These are phyloP conservation scores for Prunella himalayana DNA, from an alignment of 2,113 vertebrate genomes.

Conservation along the genomic window DNA sequence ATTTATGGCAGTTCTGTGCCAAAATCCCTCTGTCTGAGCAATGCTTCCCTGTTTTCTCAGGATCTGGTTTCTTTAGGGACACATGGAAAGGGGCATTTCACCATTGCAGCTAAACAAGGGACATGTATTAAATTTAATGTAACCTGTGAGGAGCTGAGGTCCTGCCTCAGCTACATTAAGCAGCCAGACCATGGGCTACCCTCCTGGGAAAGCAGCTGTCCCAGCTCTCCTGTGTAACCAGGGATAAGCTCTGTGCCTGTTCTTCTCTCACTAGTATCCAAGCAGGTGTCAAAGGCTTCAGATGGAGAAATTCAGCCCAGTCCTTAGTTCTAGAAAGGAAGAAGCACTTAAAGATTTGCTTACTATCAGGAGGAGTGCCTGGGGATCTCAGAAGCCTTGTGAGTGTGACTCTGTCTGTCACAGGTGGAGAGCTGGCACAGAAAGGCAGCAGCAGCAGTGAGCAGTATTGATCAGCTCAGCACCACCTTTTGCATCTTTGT, in stretches of 20 bases:
- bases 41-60: neutral
- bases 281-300: neutral
- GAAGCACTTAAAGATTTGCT: neutral
- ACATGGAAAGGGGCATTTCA: accelerated
- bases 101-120: neutral
- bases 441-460: neutral
- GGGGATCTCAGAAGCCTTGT: neutral
- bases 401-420: neutral
- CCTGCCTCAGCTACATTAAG: neutral
- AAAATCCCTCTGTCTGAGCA: neutral
- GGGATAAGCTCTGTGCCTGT: neutral
- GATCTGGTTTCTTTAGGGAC: neutral
- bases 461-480: accelerated
- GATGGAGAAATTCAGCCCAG: neutral
- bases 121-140: neutral
- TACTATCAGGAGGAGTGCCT: neutral
- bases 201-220: neutral
- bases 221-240: neutral
- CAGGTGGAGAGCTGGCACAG: neutral
- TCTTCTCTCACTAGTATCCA: neutral
- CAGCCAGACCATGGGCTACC: neutral
- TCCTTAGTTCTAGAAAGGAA: neutral
- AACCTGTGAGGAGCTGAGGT: neutral
- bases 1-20: neutral
- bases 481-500: neutral